Conservation (phyloP, 2,888 invertebrate species). For the Eristalis tenax region DNA sequence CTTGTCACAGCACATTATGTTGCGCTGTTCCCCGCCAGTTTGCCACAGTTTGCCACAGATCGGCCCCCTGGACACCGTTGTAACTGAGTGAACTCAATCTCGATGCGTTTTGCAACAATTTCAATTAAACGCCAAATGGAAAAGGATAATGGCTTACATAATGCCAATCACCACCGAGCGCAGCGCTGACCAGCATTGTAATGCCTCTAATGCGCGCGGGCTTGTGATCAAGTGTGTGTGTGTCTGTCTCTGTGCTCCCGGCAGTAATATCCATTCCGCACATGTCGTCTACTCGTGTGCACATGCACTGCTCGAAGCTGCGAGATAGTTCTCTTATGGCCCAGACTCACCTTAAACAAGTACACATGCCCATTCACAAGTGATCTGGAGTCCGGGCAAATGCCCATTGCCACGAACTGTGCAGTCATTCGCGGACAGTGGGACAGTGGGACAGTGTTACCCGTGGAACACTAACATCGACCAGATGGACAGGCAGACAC, state of each 20-base stretch:
- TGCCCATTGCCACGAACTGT: constrained; percentile 29
- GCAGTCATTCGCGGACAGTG: constrained; percentile 33
- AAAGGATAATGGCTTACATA: constrained; percentile 71
- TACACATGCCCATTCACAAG: constrained; percentile 61
- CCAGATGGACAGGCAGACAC: constrained; percentile 37
- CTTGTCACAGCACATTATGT: constrained; percentile 4
- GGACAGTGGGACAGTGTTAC: constrained; percentile 16
- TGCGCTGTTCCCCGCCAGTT: background rate
- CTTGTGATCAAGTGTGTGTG: background rate
- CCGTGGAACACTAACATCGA: constrained; percentile 1
- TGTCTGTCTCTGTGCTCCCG: constrained; percentile 46
- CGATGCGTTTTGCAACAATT: constrained; percentile 66
- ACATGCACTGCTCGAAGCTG: constrained; percentile 26
- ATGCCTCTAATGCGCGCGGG: constrained; percentile 29
- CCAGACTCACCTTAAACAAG: constrained; percentile 42
- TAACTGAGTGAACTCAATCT: constrained; percentile 56
- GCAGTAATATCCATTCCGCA: constrained; percentile 59
- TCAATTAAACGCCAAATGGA: constrained; percentile 64
- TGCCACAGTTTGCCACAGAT: background rate
- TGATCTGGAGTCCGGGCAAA: constrained; percentile 53
- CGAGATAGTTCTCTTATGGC: constrained; percentile 58
- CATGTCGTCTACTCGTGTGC: constrained; percentile 16
- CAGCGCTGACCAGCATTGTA: constrained; percentile 31
- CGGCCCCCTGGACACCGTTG: constrained; percentile 18
- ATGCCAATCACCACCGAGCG: constrained; percentile 59